Percentiles rank a stretch among this genome's conserved stretches.
Evolutionary conservation across 2,797 vertebrate genomes (phyloP).

Genomic region (Onychomys leucogaster): DNA sequence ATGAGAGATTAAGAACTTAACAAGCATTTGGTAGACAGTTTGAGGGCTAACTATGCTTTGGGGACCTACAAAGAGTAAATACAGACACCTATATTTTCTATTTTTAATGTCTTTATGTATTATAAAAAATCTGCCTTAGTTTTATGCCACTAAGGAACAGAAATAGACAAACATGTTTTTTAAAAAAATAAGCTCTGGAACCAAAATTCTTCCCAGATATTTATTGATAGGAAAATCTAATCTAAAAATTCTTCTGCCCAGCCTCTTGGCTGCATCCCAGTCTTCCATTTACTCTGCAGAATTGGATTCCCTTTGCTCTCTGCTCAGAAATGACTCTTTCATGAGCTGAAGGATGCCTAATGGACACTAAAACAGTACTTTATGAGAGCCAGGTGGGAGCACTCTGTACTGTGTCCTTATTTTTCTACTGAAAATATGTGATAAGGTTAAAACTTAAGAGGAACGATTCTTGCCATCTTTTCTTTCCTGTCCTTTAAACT

Average conservation of each 20-base stretch:
- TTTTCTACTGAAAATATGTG: slow-evolving; percentile 73
- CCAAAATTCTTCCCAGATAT: slow-evolving; percentile 78
- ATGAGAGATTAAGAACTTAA: slow-evolving; percentile 9
- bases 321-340: slow-evolving; percentile 69
- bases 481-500: not conserved
- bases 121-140: slow-evolving; percentile 37
- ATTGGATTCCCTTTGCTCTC: slow-evolving; percentile 10
- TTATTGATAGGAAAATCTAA: slow-evolving; percentile 76
- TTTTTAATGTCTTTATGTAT: not conserved
- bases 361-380: slow-evolving; percentile 69
- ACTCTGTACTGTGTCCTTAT: slow-evolving; percentile 58
- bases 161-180: slow-evolving; percentile 71
- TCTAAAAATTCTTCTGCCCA: slow-evolving; percentile 76
- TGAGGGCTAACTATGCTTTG: not conserved
- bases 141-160: slow-evolving; percentile 20
- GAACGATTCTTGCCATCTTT: slow-evolving; percentile 29
- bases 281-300: slow-evolving; percentile 58
- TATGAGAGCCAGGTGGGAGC: slow-evolving; percentile 61
- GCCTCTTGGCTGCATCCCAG: slow-evolving; percentile 63
- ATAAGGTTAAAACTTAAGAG: slow-evolving; percentile 73
- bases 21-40: not conserved
- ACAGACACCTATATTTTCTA: not conserved
- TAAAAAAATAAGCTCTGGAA: slow-evolving; percentile 70
- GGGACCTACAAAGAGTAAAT: not conserved
- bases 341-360: slow-evolving; percentile 49